Conservation (phyloP, 2,888 invertebrate species). For the Amiota minor region DNA sequence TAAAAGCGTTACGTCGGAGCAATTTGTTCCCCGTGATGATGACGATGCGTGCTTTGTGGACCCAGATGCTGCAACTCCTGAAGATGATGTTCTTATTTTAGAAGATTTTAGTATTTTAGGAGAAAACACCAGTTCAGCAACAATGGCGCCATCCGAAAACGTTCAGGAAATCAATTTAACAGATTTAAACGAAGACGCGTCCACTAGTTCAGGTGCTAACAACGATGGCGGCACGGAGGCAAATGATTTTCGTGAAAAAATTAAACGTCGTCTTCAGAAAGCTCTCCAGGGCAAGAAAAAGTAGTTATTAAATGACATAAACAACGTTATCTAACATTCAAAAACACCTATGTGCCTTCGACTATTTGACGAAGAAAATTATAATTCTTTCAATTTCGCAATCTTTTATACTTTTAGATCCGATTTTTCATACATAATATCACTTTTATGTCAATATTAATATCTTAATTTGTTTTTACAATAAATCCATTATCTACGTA, state of each 20-base stretch:
- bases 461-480: no score
- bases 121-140: background rate
- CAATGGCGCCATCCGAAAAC: background rate
- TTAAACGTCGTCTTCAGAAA: conserved; percentile 69
- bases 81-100: conserved; percentile 9
- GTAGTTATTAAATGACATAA: conserved; percentile 39
- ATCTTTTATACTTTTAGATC: background rate
- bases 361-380: background rate
- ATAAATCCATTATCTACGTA: no score
- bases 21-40: conserved; percentile 55
- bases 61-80: conserved; percentile 23
- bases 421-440: background rate
- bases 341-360: background rate
- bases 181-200: background rate
- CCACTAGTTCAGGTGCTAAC: background rate
- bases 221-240: conserved; percentile 47
- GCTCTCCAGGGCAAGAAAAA: conserved; percentile 69
- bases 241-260: conserved; percentile 70
- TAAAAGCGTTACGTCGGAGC: conserved; percentile 68
- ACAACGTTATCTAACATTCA: background rate
- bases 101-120: background rate
- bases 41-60: conserved; percentile 44
- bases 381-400: background rate
- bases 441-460: no score
- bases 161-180: background rate